A percentile compares a stretch with the other conserved stretches of the same genome.
Conservation (phyloP, 2,888 invertebrate genomes). For the Apamea monoglypha region DNA sequence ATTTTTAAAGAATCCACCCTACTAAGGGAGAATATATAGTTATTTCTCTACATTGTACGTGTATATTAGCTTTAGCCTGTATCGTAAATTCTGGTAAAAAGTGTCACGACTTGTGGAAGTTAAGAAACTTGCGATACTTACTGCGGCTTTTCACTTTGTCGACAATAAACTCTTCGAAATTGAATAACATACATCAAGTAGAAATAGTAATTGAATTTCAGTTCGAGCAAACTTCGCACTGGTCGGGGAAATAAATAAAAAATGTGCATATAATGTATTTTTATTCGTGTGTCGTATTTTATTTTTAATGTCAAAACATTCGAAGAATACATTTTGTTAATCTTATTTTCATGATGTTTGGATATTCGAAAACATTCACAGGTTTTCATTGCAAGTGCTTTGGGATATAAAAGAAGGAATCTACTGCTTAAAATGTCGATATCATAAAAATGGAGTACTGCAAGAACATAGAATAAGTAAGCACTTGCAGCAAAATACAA, state of each 20-base stretch:
- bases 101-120: constrained; percentile 74
- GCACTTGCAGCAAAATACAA: constrained; percentile 35
- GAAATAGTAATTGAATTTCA: constrained; percentile 68
- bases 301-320: constrained; percentile 29
- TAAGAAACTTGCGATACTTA: constrained; percentile 70
- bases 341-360: constrained; percentile 14
- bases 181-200: constrained; percentile 69
- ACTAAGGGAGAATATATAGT: constrained; percentile 63
- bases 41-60: constrained; percentile 60
- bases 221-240: constrained; percentile 57
- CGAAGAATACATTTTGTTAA: constrained; percentile 3
- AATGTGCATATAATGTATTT: constrained; percentile 28
- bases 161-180: constrained; percentile 74
- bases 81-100: constrained; percentile 74
- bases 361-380: constrained; percentile 13
- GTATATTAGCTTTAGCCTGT: constrained; percentile 68
- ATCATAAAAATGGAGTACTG: constrained; percentile 39
- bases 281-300: constrained; percentile 27
- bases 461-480: constrained; percentile 9
- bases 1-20: constrained; percentile 65
- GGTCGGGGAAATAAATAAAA: constrained; percentile 48
- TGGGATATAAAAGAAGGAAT: constrained; percentile 6
- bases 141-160: constrained; percentile 73
- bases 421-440: constrained; percentile 34
- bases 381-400: constrained; percentile 18